Base-by-base conservation (phyloP, 2,888 invertebrate species). In the Tillus elongatus region DNA sequence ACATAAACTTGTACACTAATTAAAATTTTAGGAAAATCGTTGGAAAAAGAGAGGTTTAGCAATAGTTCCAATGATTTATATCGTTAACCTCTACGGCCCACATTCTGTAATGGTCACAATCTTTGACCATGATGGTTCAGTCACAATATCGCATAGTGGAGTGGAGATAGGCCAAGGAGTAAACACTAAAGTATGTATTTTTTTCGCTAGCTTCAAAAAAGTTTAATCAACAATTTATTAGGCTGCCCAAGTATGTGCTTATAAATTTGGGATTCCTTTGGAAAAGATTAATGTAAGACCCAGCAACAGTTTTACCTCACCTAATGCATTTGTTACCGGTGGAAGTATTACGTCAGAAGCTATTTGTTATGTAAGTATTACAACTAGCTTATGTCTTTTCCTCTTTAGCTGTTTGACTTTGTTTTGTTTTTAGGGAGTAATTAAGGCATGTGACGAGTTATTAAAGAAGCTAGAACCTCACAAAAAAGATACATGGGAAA, bases 141-240 rank as follows among this genome's bases (percentile, higher is more conserved):
- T 90, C 1, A 70, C 77, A 0, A 66, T 89, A 4, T 66, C 74
- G 2, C 84, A 85, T 49, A 80, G 80, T 9, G 84, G 82, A 2
- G 67, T 81, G 14, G 84, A 85, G 68, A 75, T 80, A 54, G 90
- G 90, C 0, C 90, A 90, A 67, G 89, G 89, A 6, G 71, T 85
- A 30, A 82, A 87, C 46, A 86, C 86, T 0, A 87, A 86, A 70
- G 75, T 70, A 49, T 30, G 13, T 14, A n/a, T n/a, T n/a, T n/a
- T n/a, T n/a, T n/a, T n/a, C n/a, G n/a, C n/a, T n/a, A n/a, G n/a
- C n/a, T n/a, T n/a, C n/a, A n/a, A n/a, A n/a, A n/a, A n/a, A n/a
- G n/a, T n/a, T n/a, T n/a, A n/a, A n/a, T n/a, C n/a, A n/a, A n/a
- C n/a, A n/a, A 11, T 14, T 13, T 37, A 37, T 13, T 32, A 64